A percentile compares a stretch with the other conserved stretches of the same genome.
Conservation (phyloP, 2,888 invertebrate species). For the Adelphocoris suturalis region DNA sequence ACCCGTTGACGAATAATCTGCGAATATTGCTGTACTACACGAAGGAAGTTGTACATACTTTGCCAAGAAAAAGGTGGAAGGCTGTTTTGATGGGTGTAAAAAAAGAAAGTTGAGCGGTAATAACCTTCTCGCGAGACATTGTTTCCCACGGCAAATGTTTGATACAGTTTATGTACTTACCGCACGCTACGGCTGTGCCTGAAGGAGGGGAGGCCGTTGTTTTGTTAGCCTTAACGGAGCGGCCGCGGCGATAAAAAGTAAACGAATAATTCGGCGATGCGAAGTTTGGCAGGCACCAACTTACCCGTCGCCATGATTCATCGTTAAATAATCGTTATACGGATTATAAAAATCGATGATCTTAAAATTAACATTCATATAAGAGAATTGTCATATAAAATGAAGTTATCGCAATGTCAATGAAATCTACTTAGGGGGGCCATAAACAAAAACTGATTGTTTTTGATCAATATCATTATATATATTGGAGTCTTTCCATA, state of each 20-base stretch:
- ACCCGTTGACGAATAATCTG: constrained; percentile 18
- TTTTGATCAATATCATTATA: too few relatives aligned
- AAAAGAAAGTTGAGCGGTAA: constrained; percentile 57
- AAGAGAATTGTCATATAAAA: too few relatives aligned
- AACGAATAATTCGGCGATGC: constrained; percentile 51
- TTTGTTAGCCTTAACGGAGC: constrained; percentile 36
- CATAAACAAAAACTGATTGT: too few relatives aligned
- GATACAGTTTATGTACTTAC: constrained; percentile 60
- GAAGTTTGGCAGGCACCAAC: background rate
- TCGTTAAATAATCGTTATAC: background rate
- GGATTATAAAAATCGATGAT: background rate
- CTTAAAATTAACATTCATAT: too few relatives aligned
- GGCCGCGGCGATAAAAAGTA: constrained; percentile 46
- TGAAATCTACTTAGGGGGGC: too few relatives aligned
- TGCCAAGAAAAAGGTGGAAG: background rate
- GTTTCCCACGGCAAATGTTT: constrained; percentile 53
- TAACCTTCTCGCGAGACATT: constrained; percentile 53
- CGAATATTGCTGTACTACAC: constrained; percentile 52
- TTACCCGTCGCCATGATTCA: background rate
- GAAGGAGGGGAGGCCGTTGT: constrained; percentile 19
- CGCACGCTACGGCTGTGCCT: constrained; percentile 43
- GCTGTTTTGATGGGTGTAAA: constrained; percentile 41
- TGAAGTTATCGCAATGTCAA: too few relatives aligned
- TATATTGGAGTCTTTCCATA: too few relatives aligned
- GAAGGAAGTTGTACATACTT: constrained; percentile 54